Base-by-base conservation (phyloP, 1,140 invertebrate species). In the Mizuhopecten yessoensis region DNA sequence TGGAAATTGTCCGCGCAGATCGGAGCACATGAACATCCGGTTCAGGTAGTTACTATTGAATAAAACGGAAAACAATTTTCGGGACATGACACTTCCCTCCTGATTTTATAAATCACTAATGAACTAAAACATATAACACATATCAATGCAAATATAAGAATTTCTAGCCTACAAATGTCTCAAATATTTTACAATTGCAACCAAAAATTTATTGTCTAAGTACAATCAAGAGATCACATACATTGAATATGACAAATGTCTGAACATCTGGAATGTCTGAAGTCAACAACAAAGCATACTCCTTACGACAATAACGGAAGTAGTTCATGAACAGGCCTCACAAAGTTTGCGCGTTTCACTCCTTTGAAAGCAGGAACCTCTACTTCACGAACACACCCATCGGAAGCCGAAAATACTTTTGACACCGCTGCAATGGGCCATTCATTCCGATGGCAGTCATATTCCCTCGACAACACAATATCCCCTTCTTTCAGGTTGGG, bases 401-500 rank as follows among this genome's bases (percentile, higher is more conserved):
- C 88, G 34, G 29, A 17, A 33, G 89, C 39, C n/a, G 89, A 34
- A n/a, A 90, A 90, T 10, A 34, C 87, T 39, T 36, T 90, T 17
- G 1, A 34, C n/a, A 90, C 36, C 5, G 20, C 7, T 13, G 89
- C 89, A 10, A 90, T 0, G 0, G 89, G 86, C 89, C 89, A 90
- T 15, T 86, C 20, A 36, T 86, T 86, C 34, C 89, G 33, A n/a
- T 33, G 36, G 33, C 3, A 86, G 15, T 90, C 89, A 0, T 29
- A 33, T 15, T 89, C 88, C 34, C 34, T 86, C 20, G 90, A 29
- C 1, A 90, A 33, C 10, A 92, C 91, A 34, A 92, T 39, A 42
- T 92, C 91, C 23, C 91, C 91, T 29, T 75, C 42, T 87, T 90
- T 92, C n/a, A 92, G 33, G 86, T 89, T 91, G 0, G 49, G 49